Evolutionary conservation across 1,140 invertebrate genomes (phyloP), one percentile per base, ranked within the genome.

Genomic region (Schlechtendalia chinensis): DNA sequence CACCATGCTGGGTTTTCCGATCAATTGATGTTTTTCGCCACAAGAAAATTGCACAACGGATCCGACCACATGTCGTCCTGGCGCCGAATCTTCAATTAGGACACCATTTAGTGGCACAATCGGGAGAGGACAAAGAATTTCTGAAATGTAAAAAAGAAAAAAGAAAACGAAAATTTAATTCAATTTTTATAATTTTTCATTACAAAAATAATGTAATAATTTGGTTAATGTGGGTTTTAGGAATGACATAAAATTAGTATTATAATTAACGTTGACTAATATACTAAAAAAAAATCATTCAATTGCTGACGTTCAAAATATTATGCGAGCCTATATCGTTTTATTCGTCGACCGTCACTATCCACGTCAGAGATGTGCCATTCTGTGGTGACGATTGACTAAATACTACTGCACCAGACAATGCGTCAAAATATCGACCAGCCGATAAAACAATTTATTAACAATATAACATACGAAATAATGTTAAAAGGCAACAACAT

Each of bases 1-100:
- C 24, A 94, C 92, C 81, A 93, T 91, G 39, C 91, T 92, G 0
- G 90, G 89, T 85, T 94, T 92, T 3, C 94, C 94, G 56, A 93
- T 87, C 4, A 95, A 86, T 81, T 91, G 88, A 85, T 92, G 91
- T 1, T 90, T 82, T 87, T 90, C 83, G 87, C 88, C 84, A 84
- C 94, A 95, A 47, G 91, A 88, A 84, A 93, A 95, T 84, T 92
- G 91, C 65, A 95, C 89, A 27, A 94, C 86, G 75, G 93, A 90
- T 3, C 94, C 93, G 1, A 93, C 93, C 0, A 93, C 93, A 83
- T 92, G 90, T 39, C 85, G 83, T 14, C 87, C 86, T 19, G 87
- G 86, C 32, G 83, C 83, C 4, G 81, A 82, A 71, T 82, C 85
- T 82, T 90, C 89, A 6, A 91, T 85, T 50, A 93, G 86, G 11